A percentile compares a stretch with the other conserved stretches of the same genome.
Evolutionary conservation across 2,113 vertebrate genomes (phyloP).

Genomic region (Odocoileus virginianus): DNA sequence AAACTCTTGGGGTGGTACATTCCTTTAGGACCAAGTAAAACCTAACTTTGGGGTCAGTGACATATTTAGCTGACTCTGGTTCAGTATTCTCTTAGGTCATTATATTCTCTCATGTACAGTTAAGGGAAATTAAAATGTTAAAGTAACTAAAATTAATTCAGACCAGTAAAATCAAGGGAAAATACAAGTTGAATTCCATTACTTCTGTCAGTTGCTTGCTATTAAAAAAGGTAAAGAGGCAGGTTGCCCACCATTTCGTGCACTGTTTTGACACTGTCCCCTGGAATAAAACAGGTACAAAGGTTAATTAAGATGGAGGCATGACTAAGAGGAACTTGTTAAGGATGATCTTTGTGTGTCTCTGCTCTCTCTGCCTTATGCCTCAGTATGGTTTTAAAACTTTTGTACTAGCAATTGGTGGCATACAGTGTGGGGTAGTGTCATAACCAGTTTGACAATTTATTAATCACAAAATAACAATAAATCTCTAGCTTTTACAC

Average conservation of each 20-base stretch:
- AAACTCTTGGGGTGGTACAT: conserved; percentile 69
- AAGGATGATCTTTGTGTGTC: conserved; percentile 12
- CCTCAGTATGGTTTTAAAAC: conserved; percentile 58
- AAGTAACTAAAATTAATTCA: conserved; percentile 65
- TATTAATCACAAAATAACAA: conserved; percentile 77
- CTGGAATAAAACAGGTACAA: conserved; percentile 22
- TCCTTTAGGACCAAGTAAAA: conserved; percentile 76
- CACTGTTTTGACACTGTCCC: conserved; percentile 50
- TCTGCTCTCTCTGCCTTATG: conserved; percentile 51
- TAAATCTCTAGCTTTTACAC: conserved; percentile 77
- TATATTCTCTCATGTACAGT: conserved; percentile 68
- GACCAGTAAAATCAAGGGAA: conserved; percentile 73
- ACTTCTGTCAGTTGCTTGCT: conserved; percentile 66
- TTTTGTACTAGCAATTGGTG: conserved; percentile 63
- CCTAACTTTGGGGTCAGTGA: conserved; percentile 61
- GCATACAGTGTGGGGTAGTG: conserved; percentile 63
- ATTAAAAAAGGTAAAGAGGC: conserved; percentile 54
- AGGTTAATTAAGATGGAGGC: conserved; percentile 23
- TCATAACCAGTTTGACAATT: conserved; percentile 69
- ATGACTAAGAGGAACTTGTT: conserved; percentile 20
- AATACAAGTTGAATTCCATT: conserved; percentile 62
- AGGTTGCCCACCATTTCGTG: conserved; percentile 43
- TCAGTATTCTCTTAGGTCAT: conserved; percentile 74
- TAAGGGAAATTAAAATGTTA: conserved; percentile 64
- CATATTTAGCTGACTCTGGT: conserved; percentile 59